These are phyloP conservation scores for Rachycentron canadum DNA, from an alignment of 2,797 vertebrate genomes.

Conservation along the genomic window DNA sequence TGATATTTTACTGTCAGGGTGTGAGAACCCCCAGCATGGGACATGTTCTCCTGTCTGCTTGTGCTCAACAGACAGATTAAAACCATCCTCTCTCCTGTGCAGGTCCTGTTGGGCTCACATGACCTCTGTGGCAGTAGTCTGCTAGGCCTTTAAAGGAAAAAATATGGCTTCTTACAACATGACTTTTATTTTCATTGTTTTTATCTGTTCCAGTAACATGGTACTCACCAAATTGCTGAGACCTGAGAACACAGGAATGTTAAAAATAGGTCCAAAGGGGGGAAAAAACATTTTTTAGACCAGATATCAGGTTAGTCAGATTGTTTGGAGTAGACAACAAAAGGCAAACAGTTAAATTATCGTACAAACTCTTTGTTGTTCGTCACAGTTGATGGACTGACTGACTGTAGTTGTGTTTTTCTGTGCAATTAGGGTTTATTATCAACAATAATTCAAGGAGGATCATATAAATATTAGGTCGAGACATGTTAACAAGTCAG, in stretches of 20 bases:
- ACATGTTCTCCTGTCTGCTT: constrained; percentile 27
- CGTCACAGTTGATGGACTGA: constrained; percentile 5
- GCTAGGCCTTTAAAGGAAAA: constrained; percentile 26
- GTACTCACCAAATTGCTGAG: neutral
- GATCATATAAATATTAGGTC: no score
- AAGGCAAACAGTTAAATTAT: neutral
- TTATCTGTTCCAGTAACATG: neutral
- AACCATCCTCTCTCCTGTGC: neutral
- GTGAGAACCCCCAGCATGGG: constrained; percentile 38
- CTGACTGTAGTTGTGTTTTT: neutral
- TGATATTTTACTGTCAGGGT: constrained; percentile 44
- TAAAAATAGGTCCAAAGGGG: constrained; percentile 8
- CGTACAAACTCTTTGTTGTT: neutral
- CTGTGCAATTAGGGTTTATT: neutral
- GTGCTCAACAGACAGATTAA: neutral
- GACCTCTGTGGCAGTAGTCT: neutral
- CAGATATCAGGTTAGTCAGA: neutral
- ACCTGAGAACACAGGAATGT: neutral
- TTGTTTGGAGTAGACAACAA: neutral
- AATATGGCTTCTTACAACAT: constrained; percentile 1
- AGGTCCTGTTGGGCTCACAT: neutral
- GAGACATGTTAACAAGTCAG: no score
- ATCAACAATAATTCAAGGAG: no score
- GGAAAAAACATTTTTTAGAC: neutral
- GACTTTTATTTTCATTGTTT: constrained; percentile 8